Evolutionary conservation across 1,140 invertebrate genomes (phyloP), one percentile per base, ranked within the genome.

Genomic region (Drosophila parvula): DNA sequence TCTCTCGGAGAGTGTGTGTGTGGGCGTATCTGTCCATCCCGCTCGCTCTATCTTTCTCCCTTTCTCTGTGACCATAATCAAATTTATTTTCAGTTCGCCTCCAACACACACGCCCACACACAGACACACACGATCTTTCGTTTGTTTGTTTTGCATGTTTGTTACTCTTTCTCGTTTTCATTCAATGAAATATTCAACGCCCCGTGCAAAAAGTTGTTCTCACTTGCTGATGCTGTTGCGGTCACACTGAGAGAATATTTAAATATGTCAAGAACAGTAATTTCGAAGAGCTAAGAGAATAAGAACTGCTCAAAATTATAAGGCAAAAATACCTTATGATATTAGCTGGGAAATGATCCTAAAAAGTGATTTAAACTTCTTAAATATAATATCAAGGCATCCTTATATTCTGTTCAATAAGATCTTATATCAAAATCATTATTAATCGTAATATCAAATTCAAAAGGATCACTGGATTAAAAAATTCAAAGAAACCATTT

Each of bases 141-240:
- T 41, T 71, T 68, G 78, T 78, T 81, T 81, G 83, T 88, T 86
- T 86, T 65, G 51, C 65, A 62, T 86, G 51, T 75, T 82, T 82
- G 82, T 73, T 73, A 36, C 65, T 81, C 69, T 78, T 75, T 81
- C 61, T 58, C 70, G 28, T 53, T 69, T 50, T 43, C 55, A 64
- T 74, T 76, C 56, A 62, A 71, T 79, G 71, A 79, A 83, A 78
- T 78, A 74, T 74, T 60, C 51, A 81, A 58, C 45, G 74, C 40
- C 57, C 59, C 63, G 63, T 64, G 69, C 74, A 78, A 78, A 73
- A 61, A 22, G 59, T 50, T 50, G 14, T 51, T 69, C 45, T 69
- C 60, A 51, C 62, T 80, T 68, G 41, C 44, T 34, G 76, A 36
- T 48, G 73, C 48, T 28, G 60, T 62, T 67, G 50, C n/a, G 45